Percentiles rank a stretch among this genome's conserved stretches.
These are phyloP conservation scores for Sphaerophoria taeniata DNA, from an alignment of 2,888 invertebrate genomes.

Conservation along the genomic window DNA sequence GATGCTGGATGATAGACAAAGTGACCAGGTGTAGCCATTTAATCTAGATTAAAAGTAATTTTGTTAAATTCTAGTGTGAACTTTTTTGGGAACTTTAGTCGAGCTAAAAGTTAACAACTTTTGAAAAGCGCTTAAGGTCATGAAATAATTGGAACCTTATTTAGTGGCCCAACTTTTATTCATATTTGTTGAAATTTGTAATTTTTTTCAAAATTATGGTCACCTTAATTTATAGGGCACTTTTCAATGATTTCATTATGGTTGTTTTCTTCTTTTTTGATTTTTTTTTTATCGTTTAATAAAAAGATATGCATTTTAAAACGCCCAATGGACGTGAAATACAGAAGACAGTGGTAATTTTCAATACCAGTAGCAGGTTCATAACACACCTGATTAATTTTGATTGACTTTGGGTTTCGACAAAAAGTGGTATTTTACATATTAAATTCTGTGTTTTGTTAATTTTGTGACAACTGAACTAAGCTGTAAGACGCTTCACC, in stretches of 20 bases:
- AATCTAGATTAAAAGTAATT: not conserved
- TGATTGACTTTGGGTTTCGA: not conserved
- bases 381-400: not conserved
- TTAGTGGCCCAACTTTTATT: not conserved
- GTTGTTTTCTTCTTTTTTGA: not conserved
- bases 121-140: too few species aligned
- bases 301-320: not conserved
- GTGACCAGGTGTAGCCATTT: constrained; percentile 5
- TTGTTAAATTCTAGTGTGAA: not conserved
- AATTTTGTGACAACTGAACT: too few species aligned
- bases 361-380: constrained; percentile 4
- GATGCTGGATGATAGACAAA: not conserved
- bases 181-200: not conserved
- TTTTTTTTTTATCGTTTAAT: not conserved
- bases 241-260: not conserved
- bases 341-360: not conserved
- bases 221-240: not conserved
- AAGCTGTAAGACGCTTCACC: too few species aligned
- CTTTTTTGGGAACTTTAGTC: too few species aligned
- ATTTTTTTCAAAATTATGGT: not conserved
- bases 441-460: too few species aligned
- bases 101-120: too few species aligned
- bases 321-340: not conserved
- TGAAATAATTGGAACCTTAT: not conserved
- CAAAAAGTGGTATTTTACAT: not conserved